Base-by-base conservation (phyloP, 2,888 invertebrate genomes). In the Pyrochroa serraticornis region DNA sequence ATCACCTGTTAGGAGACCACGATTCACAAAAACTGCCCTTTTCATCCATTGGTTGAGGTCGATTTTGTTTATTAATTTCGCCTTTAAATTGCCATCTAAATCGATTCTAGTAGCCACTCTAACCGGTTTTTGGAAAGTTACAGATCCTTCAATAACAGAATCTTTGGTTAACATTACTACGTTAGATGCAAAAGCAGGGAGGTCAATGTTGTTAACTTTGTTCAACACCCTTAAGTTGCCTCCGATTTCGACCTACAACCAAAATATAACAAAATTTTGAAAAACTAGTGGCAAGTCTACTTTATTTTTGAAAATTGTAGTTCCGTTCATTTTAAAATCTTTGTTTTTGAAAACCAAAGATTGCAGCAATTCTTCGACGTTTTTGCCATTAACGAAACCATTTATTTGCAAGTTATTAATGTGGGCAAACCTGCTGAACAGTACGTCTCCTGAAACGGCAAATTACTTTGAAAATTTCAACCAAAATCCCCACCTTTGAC, bases 11-110 rank as follows among this genome's bases (percentile, higher is more conserved):
- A 79, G 63, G 14, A 67, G 56, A 33, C 77, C 70, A 63, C 67
- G 70, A 70, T 83, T 77, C n/a, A 82, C 71, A 58, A 80, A 80
- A 8, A 83, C 62, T 0, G 81, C 75, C 60, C 81, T 78, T 2
- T 70, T 60, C 8, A 75, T 66, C 83, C 82, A 83, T 1, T 77
- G 75, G 2, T 65, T 65, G 1, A 82, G 52, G 46, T 77, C 71
- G 49, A 80, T 76, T 1, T 78, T 80, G 64, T 72, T 76, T 5
- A 84, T 63, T 48, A 64, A 69, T 6, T 71, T 58, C 0, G 79
- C 70, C 9, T 61, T 58, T 2, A 84, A 62, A 55, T 79, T 65
- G 0, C 51, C 65, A 52, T 61, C 71, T 13, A 71, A 73, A 53
- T 22, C 65, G 35, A 66, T 45, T 13, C 58, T 45, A 30, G 73